Percentiles rank a stretch among this genome's conserved stretches.
Evolutionary conservation across 2,888 invertebrate genomes (phyloP).

Genomic region (Flexamia atlantica): DNA sequence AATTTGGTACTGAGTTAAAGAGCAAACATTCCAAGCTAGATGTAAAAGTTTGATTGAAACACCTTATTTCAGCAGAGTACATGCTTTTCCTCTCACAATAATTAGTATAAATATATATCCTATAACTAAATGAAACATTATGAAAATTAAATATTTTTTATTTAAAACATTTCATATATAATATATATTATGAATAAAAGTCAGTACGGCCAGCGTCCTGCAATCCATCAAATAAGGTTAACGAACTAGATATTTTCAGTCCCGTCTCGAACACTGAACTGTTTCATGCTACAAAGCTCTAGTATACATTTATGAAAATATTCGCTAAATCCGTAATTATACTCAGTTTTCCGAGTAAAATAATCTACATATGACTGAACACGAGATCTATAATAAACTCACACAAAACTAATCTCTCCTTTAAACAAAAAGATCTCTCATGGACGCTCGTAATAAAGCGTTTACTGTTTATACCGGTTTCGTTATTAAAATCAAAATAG

Average conservation of each 20-base stretch:
- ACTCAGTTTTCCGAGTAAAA: conserved; percentile 18
- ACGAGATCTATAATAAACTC: conserved; percentile 48
- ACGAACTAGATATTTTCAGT: conserved; percentile 58
- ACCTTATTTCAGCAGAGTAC: conserved; percentile 31
- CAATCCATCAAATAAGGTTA: conserved; percentile 59
- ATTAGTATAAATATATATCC: conserved; percentile 58
- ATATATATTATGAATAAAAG: conserved; percentile 60
- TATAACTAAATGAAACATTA: conserved; percentile 56
- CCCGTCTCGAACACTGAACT: conserved; percentile 43
- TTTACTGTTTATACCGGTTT: background rate
- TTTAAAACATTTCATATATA: conserved; percentile 61
- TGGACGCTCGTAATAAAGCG: background rate
- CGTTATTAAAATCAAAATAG: background rate
- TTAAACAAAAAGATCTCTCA: conserved; percentile 24
- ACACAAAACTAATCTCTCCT: conserved; percentile 45
- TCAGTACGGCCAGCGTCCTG: conserved; percentile 63
- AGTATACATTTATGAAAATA: conserved; percentile 59
- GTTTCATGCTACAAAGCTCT: conserved; percentile 53
- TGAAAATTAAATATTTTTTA: conserved; percentile 59
- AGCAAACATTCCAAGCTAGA: conserved; percentile 60
- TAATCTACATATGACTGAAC: conserved; percentile 47
- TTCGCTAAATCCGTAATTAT: conserved; percentile 6
- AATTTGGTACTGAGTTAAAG: conserved; percentile 24
- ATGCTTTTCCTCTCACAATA: conserved; percentile 51
- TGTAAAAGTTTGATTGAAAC: conserved; percentile 52